Evolutionary conservation across 2,113 vertebrate species (phyloP).

Genomic region (Heterochromis multidens): DNA sequence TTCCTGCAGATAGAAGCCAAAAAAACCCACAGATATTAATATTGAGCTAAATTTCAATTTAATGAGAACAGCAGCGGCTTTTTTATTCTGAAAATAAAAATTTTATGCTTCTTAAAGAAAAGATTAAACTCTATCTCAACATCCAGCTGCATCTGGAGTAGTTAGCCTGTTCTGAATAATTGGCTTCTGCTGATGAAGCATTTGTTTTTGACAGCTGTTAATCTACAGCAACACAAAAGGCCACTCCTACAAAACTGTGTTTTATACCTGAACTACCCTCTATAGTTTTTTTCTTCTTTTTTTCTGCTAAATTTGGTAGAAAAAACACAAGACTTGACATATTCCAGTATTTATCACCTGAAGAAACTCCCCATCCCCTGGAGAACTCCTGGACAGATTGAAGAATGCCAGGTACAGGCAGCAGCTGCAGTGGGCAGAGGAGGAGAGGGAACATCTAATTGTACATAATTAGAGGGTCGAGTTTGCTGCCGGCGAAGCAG

Average conservation of each 20-base stretch:
- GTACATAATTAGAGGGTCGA: constrained; percentile 55
- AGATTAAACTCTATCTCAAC: not conserved
- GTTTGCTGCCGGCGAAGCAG: constrained; percentile 20
- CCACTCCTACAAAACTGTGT: not conserved
- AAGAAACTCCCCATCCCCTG: not conserved
- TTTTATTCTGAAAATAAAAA: not conserved
- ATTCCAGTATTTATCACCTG: not conserved
- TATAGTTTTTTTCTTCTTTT: not conserved
- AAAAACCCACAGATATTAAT: not conserved
- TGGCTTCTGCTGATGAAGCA: not conserved
- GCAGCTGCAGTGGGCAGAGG: not conserved
- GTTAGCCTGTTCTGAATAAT: not conserved
- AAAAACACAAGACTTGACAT: not conserved
- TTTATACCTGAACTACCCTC: not conserved
- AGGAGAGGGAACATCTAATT: constrained; percentile 44
- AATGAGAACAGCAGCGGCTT: not conserved
- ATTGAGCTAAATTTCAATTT: not conserved
- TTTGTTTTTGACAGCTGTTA: not conserved
- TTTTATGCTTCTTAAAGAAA: not conserved
- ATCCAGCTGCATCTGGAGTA: not conserved
- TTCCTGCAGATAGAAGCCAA: not conserved
- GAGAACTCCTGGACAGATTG: constrained; percentile 14
- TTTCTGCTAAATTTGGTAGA: not conserved
- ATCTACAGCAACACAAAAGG: not conserved
- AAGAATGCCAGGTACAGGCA: constrained; percentile 60